phyloP scores from a whole-genome alignment of 2,888 invertebrate species.

The Sturmia bella region DNA sequence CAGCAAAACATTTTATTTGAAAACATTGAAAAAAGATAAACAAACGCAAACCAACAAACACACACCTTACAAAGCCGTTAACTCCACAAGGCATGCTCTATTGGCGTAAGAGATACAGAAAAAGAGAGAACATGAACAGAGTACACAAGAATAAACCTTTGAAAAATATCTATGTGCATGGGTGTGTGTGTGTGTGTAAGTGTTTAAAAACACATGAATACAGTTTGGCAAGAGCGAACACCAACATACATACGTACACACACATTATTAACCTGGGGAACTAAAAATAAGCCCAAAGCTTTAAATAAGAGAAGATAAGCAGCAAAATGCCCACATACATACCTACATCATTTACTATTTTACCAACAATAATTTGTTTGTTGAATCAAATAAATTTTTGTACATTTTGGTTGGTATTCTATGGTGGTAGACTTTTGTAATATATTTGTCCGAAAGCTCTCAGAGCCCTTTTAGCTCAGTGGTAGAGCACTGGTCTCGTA shows the following conservation, averaged over 20 bases:
- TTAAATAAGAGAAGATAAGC: neutral
- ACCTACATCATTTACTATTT: too few species aligned
- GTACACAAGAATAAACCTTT: neutral
- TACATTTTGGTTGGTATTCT: neutral
- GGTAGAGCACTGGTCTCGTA: constrained; percentile 80
- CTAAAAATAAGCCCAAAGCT: constrained; percentile 10
- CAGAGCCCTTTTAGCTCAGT: constrained; percentile 78
- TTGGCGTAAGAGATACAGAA: constrained; percentile 23
- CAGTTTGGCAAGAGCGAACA: neutral
- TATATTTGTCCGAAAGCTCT: constrained; percentile 34
- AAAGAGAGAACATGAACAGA: constrained; percentile 25
- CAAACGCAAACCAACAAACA: constrained; percentile 1
- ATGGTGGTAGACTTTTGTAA: neutral
- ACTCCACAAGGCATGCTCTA: constrained; percentile 59
- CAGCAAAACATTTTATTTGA: constrained; percentile 2
- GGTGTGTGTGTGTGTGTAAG: too few species aligned
- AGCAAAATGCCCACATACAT: neutral
- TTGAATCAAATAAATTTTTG: neutral
- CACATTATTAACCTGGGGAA: neutral
- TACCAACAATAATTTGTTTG: neutral
- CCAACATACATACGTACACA: too few species aligned
- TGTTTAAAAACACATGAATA: neutral
- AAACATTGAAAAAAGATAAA: neutral
- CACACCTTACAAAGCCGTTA: constrained; percentile 24
- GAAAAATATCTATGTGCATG: too few species aligned